Percentiles rank a stretch among this genome's conserved stretches.
Evolutionary conservation across 2,113 vertebrate species (phyloP).

Genomic region (Seriola quinqueradiata): DNA sequence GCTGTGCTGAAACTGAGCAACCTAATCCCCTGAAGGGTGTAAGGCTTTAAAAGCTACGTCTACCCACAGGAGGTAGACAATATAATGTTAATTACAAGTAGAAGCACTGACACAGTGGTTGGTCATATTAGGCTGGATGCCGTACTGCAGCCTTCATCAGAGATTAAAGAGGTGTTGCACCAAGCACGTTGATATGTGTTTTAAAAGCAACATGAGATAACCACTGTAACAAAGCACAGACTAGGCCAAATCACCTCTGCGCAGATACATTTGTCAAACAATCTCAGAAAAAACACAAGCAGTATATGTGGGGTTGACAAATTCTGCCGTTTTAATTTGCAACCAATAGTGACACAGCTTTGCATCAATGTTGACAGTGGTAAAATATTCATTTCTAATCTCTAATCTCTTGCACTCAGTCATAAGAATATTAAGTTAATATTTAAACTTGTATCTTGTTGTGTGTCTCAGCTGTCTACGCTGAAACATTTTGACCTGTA

Average conservation of each 20-base stretch:
- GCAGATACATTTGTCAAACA: not conserved
- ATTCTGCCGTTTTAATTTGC: slow-evolving; percentile 4
- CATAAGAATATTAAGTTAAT: not conserved
- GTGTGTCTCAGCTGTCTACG: not conserved
- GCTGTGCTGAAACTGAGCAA: not conserved
- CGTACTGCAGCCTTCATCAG: slow-evolving; percentile 5
- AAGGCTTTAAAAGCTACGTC: not conserved
- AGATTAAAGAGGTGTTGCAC: not conserved
- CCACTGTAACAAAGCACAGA: too few relatives aligned
- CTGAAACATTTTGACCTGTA: not conserved
- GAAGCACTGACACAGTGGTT: not conserved
- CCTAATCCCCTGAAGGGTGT: not conserved
- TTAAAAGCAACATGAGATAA: too few relatives aligned
- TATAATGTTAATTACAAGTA: not conserved
- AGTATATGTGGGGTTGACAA: not conserved
- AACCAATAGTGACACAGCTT: not conserved
- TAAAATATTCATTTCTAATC: not conserved
- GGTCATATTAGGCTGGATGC: not conserved
- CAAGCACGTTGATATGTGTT: not conserved
- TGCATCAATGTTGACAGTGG: not conserved
- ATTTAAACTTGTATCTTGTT: not conserved
- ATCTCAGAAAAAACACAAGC: too few relatives aligned
- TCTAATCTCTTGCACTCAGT: not conserved
- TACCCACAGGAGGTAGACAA: not conserved
- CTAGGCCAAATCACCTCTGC: not conserved